Base-by-base conservation (phyloP, 1,140 invertebrate genomes). In the Drosophila nannoptera region DNA sequence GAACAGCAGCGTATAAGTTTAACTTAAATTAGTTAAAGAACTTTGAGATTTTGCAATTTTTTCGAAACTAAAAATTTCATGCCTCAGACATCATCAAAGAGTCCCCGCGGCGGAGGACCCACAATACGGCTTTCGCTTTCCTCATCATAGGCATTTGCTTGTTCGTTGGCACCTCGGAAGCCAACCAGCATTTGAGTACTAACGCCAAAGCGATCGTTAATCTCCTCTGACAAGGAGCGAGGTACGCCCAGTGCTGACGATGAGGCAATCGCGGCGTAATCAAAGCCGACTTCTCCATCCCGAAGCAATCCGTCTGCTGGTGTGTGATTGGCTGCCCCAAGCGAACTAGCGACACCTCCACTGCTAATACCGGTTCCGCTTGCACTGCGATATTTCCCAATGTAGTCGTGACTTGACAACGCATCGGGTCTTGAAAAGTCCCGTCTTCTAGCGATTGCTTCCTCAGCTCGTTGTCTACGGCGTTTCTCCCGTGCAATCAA, bases 401-500 rank as follows among this genome's bases (percentile, higher is more conserved):
- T 31, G 14, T 73, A 83, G 49, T 91, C 90, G 56, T 92, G 91
- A 65, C 58, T 43, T 4, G 80, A 50, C 90, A 55, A 90, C 89
- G 84, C 93, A 93, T 78, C 95, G 6, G 71, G 55, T 11, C 83
- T 63, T 92, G 84, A 92, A 91, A 93, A 93, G 81, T 96, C 94
- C 7, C 94, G 92, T 36, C 94, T 91, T 9, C 95, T 91, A 22
- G 91, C 92, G 64, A 94, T 90, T 5, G 95, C 93, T 78, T 97
- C 96, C 81, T 96, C 95, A 5, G 92, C 91, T 58, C 96, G 92
- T 88, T 97, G 95, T 0, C 94, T 91, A 69, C 94, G 94, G 35
- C 96, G 92, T 88, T 95, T 95, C 78, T 97, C 96, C 94, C 95
- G 90, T 87, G 95, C 95, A 61, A 98, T 94, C 38, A 99, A 92